phyloP scores from a whole-genome alignment of 2,888 invertebrate species.

The Altica lythri region DNA sequence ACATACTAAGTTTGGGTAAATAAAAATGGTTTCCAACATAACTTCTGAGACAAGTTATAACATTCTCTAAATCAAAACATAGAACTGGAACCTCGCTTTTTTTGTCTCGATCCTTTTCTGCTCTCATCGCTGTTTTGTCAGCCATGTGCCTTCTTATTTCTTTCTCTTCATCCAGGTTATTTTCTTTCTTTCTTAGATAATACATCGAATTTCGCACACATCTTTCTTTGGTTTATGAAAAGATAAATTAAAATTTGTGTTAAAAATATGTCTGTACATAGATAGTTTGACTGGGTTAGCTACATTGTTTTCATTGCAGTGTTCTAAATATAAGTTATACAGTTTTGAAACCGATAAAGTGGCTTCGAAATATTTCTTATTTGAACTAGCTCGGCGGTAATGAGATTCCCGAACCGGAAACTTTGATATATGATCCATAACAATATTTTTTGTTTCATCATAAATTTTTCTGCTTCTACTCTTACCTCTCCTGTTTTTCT shows the following conservation, averaged over 20 bases:
- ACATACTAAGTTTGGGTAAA: slow-evolving; percentile 29
- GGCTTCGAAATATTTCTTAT: slow-evolving; percentile 25
- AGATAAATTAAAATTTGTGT: slow-evolving; percentile 20
- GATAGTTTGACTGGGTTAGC: slow-evolving; percentile 25
- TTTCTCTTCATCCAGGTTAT: slow-evolving; percentile 2
- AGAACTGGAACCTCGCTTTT: slow-evolving; percentile 12
- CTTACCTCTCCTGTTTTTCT: slow-evolving; percentile 1
- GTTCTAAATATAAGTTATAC: slow-evolving; percentile 26
- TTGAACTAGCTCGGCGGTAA: slow-evolving; percentile 15
- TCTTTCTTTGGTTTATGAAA: slow-evolving; percentile 29
- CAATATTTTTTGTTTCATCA: slow-evolving; percentile 18
- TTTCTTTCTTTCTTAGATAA: slow-evolving; percentile 24
- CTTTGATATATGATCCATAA: slow-evolving; percentile 23
- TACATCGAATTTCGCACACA: slow-evolving; percentile 21
- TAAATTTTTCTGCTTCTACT: slow-evolving; percentile 11
- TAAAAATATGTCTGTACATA: slow-evolving; percentile 25
- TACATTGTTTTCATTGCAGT: slow-evolving; percentile 22
- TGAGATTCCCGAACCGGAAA: slow-evolving; percentile 22
- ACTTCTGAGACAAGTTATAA: slow-evolving; percentile 33
- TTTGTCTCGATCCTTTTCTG: slow-evolving; percentile 16
- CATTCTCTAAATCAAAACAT: slow-evolving; percentile 34
- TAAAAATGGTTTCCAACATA: slow-evolving; percentile 29
- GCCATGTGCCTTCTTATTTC: slow-evolving; percentile 4
- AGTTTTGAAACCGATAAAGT: slow-evolving; percentile 24
- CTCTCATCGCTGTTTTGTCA: slow-evolving; percentile 12